phyloP scores from a whole-genome alignment of 2,113 vertebrate species.

The Cochlearius cochlearius region DNA sequence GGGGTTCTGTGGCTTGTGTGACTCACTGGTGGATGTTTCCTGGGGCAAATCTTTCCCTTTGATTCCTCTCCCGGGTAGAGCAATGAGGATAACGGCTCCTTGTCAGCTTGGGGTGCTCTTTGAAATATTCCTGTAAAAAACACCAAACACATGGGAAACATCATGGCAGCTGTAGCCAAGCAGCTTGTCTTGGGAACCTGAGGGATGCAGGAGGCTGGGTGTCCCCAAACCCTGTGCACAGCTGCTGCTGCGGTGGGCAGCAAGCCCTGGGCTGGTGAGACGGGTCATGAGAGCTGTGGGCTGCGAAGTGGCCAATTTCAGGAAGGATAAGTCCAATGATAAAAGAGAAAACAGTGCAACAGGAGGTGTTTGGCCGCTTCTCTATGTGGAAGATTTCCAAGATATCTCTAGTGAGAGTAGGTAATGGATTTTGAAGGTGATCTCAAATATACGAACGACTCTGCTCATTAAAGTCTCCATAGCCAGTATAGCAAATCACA shows the following conservation, averaged over 20 bases:
- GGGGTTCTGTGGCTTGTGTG: not conserved
- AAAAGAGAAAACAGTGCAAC: not conserved
- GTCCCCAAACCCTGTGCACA: not conserved
- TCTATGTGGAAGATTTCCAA: conserved; percentile 35
- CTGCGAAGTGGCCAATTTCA: not conserved
- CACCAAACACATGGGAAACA: not conserved
- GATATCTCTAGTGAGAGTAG: not conserved
- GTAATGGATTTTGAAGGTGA: conserved; percentile 66
- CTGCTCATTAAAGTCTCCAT: conserved; percentile 53
- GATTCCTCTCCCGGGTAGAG: not conserved
- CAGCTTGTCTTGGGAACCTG: not conserved
- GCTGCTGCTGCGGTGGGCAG: not conserved
- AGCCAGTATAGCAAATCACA: conserved; percentile 43
- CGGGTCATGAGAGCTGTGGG: not conserved
- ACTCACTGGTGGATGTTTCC: not conserved
- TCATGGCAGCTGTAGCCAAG: not conserved
- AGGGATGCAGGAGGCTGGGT: not conserved
- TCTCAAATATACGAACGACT: conserved; percentile 4
- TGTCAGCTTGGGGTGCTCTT: not conserved
- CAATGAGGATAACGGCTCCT: not conserved
- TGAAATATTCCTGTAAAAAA: not conserved
- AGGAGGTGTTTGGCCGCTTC: not conserved
- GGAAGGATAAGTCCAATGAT: not conserved
- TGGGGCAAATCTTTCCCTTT: not conserved
- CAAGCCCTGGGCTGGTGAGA: not conserved